A percentile compares a stretch with the other conserved stretches of the same genome.
Evolutionary conservation across 2,888 invertebrate species (phyloP).

Genomic region (Halocaridina rubra): DNA sequence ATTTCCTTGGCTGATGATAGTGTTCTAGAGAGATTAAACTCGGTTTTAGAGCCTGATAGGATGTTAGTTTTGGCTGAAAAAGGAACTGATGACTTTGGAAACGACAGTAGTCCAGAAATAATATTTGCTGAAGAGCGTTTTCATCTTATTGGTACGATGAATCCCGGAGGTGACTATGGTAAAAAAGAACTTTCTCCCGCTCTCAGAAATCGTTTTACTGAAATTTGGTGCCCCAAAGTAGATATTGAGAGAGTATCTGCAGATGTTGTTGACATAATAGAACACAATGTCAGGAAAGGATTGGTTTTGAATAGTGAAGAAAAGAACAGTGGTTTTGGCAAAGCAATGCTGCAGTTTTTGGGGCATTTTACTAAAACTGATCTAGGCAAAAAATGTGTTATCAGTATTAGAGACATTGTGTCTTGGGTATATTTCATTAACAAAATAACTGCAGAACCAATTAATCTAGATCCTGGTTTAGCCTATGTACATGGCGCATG

Average conservation of each 20-base stretch:
- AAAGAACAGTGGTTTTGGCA: constrained; percentile 65
- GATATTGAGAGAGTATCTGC: constrained; percentile 76
- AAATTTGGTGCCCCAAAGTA: constrained; percentile 74
- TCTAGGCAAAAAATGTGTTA: constrained; percentile 74
- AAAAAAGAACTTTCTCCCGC: constrained; percentile 85
- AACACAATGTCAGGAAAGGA: constrained; percentile 50
- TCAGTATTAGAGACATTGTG: constrained; percentile 91
- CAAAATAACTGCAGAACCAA: constrained; percentile 68
- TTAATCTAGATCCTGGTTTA: constrained; percentile 65
- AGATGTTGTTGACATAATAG: constrained; percentile 72
- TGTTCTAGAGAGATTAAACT: constrained; percentile 96
- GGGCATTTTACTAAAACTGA: constrained; percentile 46
- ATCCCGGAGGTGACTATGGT: constrained; percentile 99
- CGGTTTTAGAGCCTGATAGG: constrained; percentile 92
- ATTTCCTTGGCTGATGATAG: constrained; percentile 98
- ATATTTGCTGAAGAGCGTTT: constrained; percentile 80
- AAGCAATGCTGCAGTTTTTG: constrained; percentile 50
- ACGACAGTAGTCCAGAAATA: constrained; percentile 69
- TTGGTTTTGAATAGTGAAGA: constrained; percentile 69
- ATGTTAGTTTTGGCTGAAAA: constrained; percentile 92
- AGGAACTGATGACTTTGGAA: constrained; percentile 71
- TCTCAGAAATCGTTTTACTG: constrained; percentile 97
- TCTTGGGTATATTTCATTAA: constrained; percentile 94
- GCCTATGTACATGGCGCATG: constrained; percentile 91
- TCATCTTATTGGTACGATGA: constrained; percentile 97